These are phyloP conservation scores for Autographa gamma DNA, from an alignment of 2,888 invertebrate species.

Conservation along the genomic window DNA sequence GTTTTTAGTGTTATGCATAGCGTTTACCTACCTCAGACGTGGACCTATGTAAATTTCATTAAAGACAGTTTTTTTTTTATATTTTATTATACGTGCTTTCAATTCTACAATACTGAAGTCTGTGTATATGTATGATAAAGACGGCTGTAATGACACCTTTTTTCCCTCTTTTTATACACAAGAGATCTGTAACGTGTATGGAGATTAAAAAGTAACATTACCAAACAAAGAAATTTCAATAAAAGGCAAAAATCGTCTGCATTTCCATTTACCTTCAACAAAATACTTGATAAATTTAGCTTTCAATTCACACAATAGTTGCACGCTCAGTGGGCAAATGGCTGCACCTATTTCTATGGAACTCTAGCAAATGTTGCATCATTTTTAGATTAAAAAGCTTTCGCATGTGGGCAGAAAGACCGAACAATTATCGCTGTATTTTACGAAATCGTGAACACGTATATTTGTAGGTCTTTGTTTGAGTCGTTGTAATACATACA, in stretches of 20 bases:
- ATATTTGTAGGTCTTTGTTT: background rate
- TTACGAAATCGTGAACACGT: background rate
- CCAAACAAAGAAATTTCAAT: too few relatives aligned
- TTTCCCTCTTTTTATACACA: too few relatives aligned
- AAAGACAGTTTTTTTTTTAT: too few relatives aligned
- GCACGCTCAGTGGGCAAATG: constrained; percentile 1
- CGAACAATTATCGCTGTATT: background rate
- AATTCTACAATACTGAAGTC: too few relatives aligned
- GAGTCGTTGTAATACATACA: background rate
- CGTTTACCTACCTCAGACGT: too few relatives aligned
- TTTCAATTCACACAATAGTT: background rate
- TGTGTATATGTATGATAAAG: too few relatives aligned
- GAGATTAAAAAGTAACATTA: too few relatives aligned
- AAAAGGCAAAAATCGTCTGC: background rate
- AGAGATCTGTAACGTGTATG: too few relatives aligned
- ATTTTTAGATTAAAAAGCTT: background rate
- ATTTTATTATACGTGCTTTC: too few relatives aligned
- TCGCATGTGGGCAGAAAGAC: background rate
- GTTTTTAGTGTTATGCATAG: too few relatives aligned
- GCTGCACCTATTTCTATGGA: background rate
- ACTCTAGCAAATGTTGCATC: background rate
- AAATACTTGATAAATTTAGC: background rate
- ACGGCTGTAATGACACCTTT: too few relatives aligned
- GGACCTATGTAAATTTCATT: too few relatives aligned
- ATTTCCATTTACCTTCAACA: background rate